Percentiles rank a stretch among this genome's conserved stretches.
Evolutionary conservation across 1,140 invertebrate species (phyloP).

Genomic region (Batillaria attramentaria): DNA sequence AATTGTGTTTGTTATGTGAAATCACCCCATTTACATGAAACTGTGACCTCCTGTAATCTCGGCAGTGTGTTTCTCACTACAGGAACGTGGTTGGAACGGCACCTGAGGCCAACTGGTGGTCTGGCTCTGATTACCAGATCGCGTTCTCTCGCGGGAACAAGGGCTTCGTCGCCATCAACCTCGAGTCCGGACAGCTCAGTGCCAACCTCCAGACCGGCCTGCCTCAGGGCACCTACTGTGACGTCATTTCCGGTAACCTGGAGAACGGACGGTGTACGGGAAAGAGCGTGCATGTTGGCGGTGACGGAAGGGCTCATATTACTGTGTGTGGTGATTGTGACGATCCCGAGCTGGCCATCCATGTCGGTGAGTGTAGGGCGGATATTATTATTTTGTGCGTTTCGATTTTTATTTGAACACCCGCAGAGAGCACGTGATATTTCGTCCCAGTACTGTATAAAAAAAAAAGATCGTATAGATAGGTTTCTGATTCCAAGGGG

Average conservation of each 20-base stretch:
- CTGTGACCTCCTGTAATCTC: no score
- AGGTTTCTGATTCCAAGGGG: no score
- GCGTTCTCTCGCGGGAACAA: conserved; percentile 63
- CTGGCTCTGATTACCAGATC: conserved; percentile 65
- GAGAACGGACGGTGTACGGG: conserved; percentile 80
- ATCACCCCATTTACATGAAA: no score
- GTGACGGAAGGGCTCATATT: conserved; percentile 78
- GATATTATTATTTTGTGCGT: no score
- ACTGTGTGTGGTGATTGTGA: conserved; percentile 75
- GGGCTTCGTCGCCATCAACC: conserved; percentile 63
- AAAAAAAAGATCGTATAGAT: no score
- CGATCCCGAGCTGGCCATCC: conserved; percentile 86
- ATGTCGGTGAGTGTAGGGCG: conserved; percentile 75
- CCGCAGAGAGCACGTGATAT: no score
- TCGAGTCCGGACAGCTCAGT: conserved; percentile 49
- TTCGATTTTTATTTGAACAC: no score
- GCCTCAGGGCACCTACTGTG: conserved; percentile 86
- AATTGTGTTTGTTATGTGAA: no score
- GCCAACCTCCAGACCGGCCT: conserved; percentile 80
- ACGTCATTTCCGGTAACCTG: conserved; percentile 85
- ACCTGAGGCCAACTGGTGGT: conserved; percentile 57
- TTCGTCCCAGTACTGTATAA: no score
- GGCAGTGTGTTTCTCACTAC: no score
- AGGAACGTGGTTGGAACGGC: conserved; percentile 74
- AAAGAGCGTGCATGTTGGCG: conserved; percentile 79